Conservation (phyloP, 2,888 invertebrate genomes). For the Trissoscelio sp. region DNA sequence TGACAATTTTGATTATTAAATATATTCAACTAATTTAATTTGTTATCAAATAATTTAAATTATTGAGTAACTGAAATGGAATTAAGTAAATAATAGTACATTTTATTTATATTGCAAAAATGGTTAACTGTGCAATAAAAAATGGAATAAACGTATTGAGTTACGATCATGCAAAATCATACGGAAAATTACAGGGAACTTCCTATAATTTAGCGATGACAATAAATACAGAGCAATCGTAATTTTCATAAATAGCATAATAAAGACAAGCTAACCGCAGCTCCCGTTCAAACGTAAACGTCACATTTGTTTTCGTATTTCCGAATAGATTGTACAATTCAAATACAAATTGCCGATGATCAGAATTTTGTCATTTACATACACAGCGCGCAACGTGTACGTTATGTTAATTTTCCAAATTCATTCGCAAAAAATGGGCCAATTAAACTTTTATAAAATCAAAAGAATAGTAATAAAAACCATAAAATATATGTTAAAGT, state of each 20-base stretch:
- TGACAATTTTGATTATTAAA: background rate
- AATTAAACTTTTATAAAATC: background rate
- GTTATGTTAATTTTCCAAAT: conserved; percentile 7
- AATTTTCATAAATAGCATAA: conserved; percentile 66
- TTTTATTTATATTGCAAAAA: too few species aligned
- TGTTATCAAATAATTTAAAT: too few species aligned
- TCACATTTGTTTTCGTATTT: conserved; percentile 43
- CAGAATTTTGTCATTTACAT: conserved; percentile 40
- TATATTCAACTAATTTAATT: too few species aligned
- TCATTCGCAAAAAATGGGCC: background rate
- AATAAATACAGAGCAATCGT: conserved; percentile 51
- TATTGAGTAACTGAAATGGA: too few species aligned
- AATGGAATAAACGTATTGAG: too few species aligned
- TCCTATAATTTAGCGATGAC: conserved; percentile 31
- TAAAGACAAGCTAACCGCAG: conserved; percentile 35
- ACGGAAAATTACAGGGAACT: conserved; percentile 3
- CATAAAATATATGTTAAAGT: too few species aligned
- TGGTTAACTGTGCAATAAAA: too few species aligned
- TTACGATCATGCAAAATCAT: too few species aligned
- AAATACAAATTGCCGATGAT: conserved; percentile 29
- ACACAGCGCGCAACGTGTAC: background rate
- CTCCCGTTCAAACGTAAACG: conserved; percentile 40
- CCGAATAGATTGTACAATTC: conserved; percentile 37
- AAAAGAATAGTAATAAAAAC: background rate
- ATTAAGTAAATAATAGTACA: too few species aligned